These are phyloP conservation scores for Acanthurus tractus DNA, from an alignment of 2,797 vertebrate species.

Conservation along the genomic window DNA sequence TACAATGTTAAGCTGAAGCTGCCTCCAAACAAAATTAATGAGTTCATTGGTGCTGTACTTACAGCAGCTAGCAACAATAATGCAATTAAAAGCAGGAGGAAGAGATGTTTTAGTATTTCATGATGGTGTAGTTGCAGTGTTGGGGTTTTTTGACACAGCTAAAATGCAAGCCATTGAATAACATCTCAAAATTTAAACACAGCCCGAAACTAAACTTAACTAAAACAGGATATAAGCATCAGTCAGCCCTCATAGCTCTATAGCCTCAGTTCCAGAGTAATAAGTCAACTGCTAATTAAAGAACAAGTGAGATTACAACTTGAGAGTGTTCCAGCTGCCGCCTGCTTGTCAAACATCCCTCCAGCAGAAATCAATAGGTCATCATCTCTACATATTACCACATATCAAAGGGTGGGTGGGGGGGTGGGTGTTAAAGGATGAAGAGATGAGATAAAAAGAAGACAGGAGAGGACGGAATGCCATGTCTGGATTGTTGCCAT, in stretches of 20 bases:
- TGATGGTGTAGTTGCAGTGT: neutral
- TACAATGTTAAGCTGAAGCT: too few species aligned
- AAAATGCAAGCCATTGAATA: neutral
- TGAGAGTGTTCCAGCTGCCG: slow-evolving; percentile 59
- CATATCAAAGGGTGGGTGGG: slow-evolving; percentile 38
- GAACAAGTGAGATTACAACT: slow-evolving; percentile 80
- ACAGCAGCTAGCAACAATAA: neutral
- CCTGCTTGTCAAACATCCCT: slow-evolving; percentile 71
- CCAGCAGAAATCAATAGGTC: slow-evolving; percentile 77
- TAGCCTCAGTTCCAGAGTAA: slow-evolving; percentile 37
- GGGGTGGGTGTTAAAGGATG: slow-evolving; percentile 8
- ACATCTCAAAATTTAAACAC: slow-evolving; percentile 1
- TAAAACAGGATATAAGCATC: neutral
- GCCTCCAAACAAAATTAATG: too few species aligned
- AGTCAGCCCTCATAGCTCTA: slow-evolving; percentile 21
- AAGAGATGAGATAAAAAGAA: neutral
- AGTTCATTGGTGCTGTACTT: neutral
- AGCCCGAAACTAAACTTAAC: neutral
- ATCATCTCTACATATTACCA: slow-evolving; percentile 77
- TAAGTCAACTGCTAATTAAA: slow-evolving; percentile 71
- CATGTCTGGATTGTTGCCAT: neutral
- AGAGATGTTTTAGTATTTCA: neutral
- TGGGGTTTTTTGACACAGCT: neutral
- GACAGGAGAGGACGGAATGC: neutral
- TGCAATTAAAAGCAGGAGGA: neutral